Evolutionary conservation across 2,113 vertebrate species (phyloP), one percentile per base, ranked within the genome.

Genomic region (Cygnus buccinator): DNA sequence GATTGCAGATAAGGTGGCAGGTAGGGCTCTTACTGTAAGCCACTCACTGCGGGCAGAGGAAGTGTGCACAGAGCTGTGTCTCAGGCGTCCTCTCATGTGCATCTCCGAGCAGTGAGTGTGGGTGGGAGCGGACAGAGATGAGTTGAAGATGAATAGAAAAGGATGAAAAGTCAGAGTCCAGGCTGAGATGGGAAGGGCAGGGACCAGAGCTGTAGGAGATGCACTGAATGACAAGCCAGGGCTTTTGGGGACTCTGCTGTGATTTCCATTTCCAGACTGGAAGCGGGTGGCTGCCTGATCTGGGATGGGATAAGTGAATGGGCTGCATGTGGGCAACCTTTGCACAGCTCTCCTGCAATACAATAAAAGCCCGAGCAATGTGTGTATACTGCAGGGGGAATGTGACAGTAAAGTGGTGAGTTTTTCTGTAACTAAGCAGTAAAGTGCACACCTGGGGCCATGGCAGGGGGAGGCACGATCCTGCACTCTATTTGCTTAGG

Each of bases 1-100:
- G 88, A 57, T 41, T 33, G 44, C 83, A 90, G 73, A 65, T 76
- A 74, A 93, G 92, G 29, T 18, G 28, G 62, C 72, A 84, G 90
- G 85, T 79, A 93, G 66, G 35, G 57, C 70, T 90, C 55, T 96
- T 81, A 82, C 90, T 22, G 80, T 65, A 93, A 97, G 95, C 48
- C 35, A 35, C 61, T 72, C 2, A 0, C 65, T 20, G 13, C 18
- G 31, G 82, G 87, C 43, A 61, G 58, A 66, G 84, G 70, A 92
- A 82, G 66, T 0, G 14, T 59, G 65, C 8, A 13, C 22, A 3
- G 63, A 79, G 78, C 91, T 31, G 62, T 19, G 52, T 46, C 71
- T 81, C 72, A 81, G 39, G 50, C 5, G 0, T 75, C 50, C 83
- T 84, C 62, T 77, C 76, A 65, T 84, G 85, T 70, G 65, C 80